Evolutionary conservation across 2,797 vertebrate genomes (phyloP).

Genomic region (Sardinella longiceps): DNA sequence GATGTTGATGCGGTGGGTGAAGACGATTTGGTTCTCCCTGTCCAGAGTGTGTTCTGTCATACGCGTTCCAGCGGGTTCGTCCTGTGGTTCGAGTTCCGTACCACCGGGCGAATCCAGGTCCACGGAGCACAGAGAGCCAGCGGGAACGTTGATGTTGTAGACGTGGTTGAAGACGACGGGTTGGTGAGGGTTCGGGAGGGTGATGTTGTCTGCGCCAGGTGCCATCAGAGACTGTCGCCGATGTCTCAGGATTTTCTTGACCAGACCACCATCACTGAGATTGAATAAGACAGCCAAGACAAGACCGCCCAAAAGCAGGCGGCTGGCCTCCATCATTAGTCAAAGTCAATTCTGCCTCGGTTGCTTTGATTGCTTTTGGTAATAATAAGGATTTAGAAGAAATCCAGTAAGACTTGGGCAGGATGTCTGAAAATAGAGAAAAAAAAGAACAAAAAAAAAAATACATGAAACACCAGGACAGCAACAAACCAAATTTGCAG

Average conservation of each 20-base stretch:
- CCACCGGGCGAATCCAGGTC: slow-evolving; percentile 80
- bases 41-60: slow-evolving; percentile 80
- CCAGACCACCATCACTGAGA: slow-evolving; percentile 75
- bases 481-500: slow-evolving; percentile 17
- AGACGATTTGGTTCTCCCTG: slow-evolving; percentile 90
- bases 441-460: slow-evolving; percentile 44
- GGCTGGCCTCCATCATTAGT: slow-evolving; percentile 75
- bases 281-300: slow-evolving; percentile 72
- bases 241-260: slow-evolving; percentile 85
- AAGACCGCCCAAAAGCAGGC: slow-evolving; percentile 67
- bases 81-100: slow-evolving; percentile 62
- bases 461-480: not conserved
- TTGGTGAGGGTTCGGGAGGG: slow-evolving; percentile 75
- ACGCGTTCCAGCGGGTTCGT: slow-evolving; percentile 63
- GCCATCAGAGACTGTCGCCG: slow-evolving; percentile 66
- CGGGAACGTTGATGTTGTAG: slow-evolving; percentile 92
- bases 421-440: slow-evolving; percentile 53
- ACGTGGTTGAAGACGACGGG: slow-evolving; percentile 93
- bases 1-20: slow-evolving; percentile 96
- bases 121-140: slow-evolving; percentile 83
- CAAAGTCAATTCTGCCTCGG: not conserved
- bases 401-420: slow-evolving; percentile 25
- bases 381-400: slow-evolving; percentile 42
- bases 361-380: slow-evolving; percentile 30
- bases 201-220: slow-evolving; percentile 72